Evolutionary conservation across 2,888 invertebrate species (phyloP), one percentile per base, ranked within the genome.

Genomic region (Notodonta ziczac): DNA sequence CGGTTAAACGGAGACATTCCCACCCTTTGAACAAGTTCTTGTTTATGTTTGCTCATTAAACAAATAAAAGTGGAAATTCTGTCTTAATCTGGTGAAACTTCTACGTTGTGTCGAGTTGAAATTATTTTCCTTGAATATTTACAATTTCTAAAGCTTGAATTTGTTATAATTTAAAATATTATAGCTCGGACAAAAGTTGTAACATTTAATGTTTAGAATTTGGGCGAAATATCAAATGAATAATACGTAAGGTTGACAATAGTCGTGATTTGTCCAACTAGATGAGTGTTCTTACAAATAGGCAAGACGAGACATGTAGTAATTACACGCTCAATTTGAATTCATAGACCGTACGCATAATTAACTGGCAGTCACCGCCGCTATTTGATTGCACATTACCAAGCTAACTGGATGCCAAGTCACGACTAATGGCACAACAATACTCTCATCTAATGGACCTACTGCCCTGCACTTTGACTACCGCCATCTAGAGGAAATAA

Each of bases 11-110:
- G 87, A 89, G 90, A 89, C 90, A 88, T 91, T 90, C 84, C 84
- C 85, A 88, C 89, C 90, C 92, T 92, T 92, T 93, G 92, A 91
- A 87, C 87, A 89, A 92, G 84, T 92, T 90, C 85, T 87, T 92
- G 91, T 93, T 93, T 91, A 86, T 89, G 89, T 91, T 92, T 89
- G 86, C 91, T 90, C 88, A 88, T 90, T 90, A 89, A 88, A 89
- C 88, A 90, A 90, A 91, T 89, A 91, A 87, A 90, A 91, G 89
- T 87, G 81, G 80, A 81, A 84, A 86, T 89, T 88, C 80, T 78
- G 81, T 84, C 86, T 88, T 88, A 87, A 88, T 86, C 85, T 83
- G 78, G 72, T 73, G 67, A 84, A 82, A 86, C 79, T 89, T 86
- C 81, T 78, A 75, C 80, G 76, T 80, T 72, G 76, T 69, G 77